Conservation (phyloP, 2,888 invertebrate genomes). For the Drosophila paracracens region DNA sequence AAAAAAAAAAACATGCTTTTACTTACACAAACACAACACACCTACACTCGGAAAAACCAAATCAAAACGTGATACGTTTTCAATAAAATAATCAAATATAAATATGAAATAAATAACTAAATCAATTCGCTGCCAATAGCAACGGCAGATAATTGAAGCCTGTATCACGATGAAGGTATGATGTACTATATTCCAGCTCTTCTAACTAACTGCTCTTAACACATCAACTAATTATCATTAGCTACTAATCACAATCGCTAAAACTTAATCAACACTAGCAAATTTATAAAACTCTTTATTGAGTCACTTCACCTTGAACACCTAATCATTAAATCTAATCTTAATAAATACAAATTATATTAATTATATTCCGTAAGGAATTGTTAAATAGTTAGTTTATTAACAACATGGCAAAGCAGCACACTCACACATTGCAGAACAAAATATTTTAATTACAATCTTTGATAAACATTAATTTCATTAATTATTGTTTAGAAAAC, state of each 20-base stretch:
- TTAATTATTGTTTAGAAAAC: slow-evolving; percentile 11
- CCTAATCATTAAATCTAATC: slow-evolving; percentile 18
- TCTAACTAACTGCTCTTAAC: slow-evolving; percentile 58
- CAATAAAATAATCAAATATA: slow-evolving; percentile 48
- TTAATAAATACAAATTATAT: slow-evolving; percentile 8
- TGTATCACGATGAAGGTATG: slow-evolving; percentile 97
- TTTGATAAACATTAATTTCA: background rate
- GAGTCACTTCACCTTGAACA: slow-evolving; percentile 33
- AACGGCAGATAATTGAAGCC: slow-evolving; percentile 96
- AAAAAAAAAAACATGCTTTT: slow-evolving; percentile 55
- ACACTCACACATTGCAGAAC: slow-evolving; percentile 49
- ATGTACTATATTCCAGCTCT: slow-evolving; percentile 71
- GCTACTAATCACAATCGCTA: slow-evolving; percentile 52
- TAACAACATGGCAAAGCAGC: slow-evolving; percentile 49
- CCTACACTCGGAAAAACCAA: slow-evolving; percentile 46
- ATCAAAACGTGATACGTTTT: slow-evolving; percentile 79
- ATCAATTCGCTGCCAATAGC: slow-evolving; percentile 86
- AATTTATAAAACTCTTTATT: slow-evolving; percentile 28
- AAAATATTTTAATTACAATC: slow-evolving; percentile 12
- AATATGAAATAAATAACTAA: slow-evolving; percentile 57
- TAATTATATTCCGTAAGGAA: slow-evolving; percentile 19
- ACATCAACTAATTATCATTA: slow-evolving; percentile 43
- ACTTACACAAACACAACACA: slow-evolving; percentile 58
- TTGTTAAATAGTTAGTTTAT: slow-evolving; percentile 28
- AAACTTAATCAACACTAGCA: slow-evolving; percentile 34